Conservation (phyloP, 2,113 vertebrate genomes). For the Accipiter cooperii region DNA sequence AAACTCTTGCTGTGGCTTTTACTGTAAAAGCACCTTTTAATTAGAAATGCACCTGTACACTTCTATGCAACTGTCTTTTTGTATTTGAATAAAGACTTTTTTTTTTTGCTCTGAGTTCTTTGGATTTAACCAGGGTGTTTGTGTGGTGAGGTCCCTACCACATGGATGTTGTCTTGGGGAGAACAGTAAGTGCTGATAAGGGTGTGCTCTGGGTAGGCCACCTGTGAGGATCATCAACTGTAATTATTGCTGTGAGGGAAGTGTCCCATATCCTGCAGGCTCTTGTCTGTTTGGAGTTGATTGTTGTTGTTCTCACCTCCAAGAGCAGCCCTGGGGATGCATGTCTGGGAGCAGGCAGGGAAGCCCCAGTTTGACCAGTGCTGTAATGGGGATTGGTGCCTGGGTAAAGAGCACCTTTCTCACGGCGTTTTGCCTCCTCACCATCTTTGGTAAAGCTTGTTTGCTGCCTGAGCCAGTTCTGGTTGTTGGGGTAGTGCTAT, state of each 20-base stretch:
- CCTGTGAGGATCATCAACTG: background rate
- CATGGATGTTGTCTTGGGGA: background rate
- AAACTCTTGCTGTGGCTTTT: conserved; percentile 18
- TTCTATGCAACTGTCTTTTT: background rate
- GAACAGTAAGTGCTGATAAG: background rate
- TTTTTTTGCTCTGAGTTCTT: background rate
- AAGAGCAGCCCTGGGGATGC: background rate
- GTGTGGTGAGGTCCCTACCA: background rate
- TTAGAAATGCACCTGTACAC: background rate
- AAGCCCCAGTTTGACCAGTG: background rate
- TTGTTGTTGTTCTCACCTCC: background rate
- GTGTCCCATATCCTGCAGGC: background rate
- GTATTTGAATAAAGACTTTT: background rate
- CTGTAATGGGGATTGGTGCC: background rate
- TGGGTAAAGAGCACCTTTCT: background rate
- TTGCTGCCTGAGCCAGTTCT: background rate
- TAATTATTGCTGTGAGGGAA: background rate
- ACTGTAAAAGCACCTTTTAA: conserved; percentile 23
- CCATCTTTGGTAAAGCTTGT: background rate
- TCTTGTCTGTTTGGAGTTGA: background rate
- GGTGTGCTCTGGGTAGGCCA: background rate
- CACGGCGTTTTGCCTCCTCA: background rate
- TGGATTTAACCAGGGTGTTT: background rate
- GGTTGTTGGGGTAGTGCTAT: background rate
- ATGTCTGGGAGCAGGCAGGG: background rate